phyloP scores from a whole-genome alignment of 2,888 invertebrate genomes.

The Drosophila yooni region DNA sequence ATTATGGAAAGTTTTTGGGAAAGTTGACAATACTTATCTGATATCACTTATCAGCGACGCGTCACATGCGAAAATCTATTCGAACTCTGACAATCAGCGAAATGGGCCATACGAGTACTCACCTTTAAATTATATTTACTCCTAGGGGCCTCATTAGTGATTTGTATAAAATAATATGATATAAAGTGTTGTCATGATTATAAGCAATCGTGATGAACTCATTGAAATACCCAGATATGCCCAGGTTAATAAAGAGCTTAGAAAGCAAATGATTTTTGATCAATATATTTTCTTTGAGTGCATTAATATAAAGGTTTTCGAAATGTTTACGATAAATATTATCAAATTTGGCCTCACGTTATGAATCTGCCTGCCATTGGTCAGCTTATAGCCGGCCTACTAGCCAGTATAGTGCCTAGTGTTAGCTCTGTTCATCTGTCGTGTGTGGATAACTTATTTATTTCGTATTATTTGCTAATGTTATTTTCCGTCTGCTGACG shows the following conservation, averaged over 20 bases:
- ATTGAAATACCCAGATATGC: not conserved
- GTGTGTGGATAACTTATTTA: not conserved
- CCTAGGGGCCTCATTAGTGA: not conserved
- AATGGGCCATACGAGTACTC: slow-evolving; percentile 14
- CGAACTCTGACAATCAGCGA: slow-evolving; percentile 6
- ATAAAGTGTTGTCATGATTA: slow-evolving; percentile 31
- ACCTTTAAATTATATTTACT: not conserved
- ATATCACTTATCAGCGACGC: slow-evolving; percentile 13
- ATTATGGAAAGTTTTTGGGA: slow-evolving; percentile 1
- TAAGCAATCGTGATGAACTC: slow-evolving; percentile 15
- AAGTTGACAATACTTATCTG: not conserved
- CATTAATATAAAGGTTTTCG: no score
- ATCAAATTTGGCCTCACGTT: slow-evolving; percentile 5
- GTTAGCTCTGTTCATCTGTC: not conserved
- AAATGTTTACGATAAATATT: slow-evolving; percentile 4
- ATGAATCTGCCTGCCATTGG: slow-evolving; percentile 12
- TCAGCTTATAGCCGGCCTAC: slow-evolving; percentile 1
- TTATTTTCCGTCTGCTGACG: not conserved
- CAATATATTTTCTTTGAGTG: not conserved
- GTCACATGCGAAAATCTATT: slow-evolving; percentile 25
- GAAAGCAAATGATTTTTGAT: not conserved
- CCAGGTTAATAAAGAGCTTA: not conserved
- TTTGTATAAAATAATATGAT: not conserved
- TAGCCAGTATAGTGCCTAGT: not conserved
- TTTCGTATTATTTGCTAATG: not conserved